These are phyloP conservation scores for Psittacula derbiana DNA, from an alignment of 2,797 vertebrate species.

Conservation along the genomic window DNA sequence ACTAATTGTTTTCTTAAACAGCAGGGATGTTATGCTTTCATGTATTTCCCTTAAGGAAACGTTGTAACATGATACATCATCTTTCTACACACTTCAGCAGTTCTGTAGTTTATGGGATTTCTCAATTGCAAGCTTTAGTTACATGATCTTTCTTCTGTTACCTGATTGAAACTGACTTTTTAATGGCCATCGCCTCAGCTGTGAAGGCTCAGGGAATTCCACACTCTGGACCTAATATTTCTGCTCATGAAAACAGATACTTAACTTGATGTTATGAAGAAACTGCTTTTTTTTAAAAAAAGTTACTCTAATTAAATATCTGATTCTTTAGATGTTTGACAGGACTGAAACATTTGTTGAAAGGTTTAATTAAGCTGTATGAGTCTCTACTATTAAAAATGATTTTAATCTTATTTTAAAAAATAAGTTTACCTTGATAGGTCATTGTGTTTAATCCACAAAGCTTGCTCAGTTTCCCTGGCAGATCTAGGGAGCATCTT, in stretches of 20 bases:
- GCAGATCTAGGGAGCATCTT: neutral
- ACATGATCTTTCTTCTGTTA: neutral
- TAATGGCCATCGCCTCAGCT: neutral
- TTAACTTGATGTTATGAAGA: neutral
- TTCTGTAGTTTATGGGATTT: neutral
- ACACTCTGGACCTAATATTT: neutral
- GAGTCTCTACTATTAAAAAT: neutral
- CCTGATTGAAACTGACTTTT: neutral
- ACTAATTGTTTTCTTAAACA: neutral
- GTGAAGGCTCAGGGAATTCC: neutral
- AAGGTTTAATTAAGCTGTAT: neutral
- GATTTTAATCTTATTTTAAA: neutral
- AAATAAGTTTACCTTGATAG: neutral
- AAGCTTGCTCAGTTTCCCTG: neutral
- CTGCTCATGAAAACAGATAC: neutral
- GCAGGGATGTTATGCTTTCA: neutral
- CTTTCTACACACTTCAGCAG: neutral
- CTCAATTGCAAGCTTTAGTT: neutral
- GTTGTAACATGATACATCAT: rapidly evolving
- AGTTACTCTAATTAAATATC: neutral
- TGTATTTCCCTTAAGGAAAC: neutral
- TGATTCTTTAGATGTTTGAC: neutral
- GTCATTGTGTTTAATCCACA: neutral
- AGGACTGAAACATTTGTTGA: neutral
- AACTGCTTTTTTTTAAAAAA: too few relatives aligned